phyloP scores from a whole-genome alignment of 2,888 invertebrate species.

The Scaeva pyrastri region DNA sequence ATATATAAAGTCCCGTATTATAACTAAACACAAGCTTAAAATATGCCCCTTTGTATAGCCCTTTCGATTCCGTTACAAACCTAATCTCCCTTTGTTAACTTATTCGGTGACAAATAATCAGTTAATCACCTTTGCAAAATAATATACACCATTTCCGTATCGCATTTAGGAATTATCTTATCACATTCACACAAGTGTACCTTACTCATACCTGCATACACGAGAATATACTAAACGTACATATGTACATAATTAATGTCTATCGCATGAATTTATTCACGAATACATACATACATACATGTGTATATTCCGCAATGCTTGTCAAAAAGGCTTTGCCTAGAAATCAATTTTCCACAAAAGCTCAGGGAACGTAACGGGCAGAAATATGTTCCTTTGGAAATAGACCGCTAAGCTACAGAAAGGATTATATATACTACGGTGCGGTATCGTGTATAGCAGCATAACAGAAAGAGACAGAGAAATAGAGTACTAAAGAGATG shows the following conservation, averaged over 20 bases:
- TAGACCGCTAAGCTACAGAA: neutral
- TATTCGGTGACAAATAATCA: conserved; percentile 1
- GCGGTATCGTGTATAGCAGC: neutral
- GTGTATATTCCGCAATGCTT: neutral
- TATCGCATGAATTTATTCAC: conserved; percentile 2
- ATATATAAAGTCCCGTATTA: too few relatives aligned
- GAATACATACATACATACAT: too few relatives aligned
- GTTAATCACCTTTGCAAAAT: neutral
- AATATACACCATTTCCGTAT: neutral
- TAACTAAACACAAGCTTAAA: too few relatives aligned
- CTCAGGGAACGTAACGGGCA: neutral
- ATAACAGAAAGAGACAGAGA: neutral
- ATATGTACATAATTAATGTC: neutral
- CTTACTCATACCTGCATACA: neutral
- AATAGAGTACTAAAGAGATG: too few relatives aligned
- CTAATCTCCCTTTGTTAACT: neutral
- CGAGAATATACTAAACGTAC: too few relatives aligned
- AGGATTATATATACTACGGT: conserved; percentile 1
- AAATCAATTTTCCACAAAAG: conserved; percentile 13
- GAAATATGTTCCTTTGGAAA: neutral
- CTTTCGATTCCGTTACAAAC: too few relatives aligned
- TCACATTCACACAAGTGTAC: neutral
- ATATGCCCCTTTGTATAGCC: too few relatives aligned
- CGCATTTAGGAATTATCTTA: conserved; percentile 9
- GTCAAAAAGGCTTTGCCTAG: neutral